These are phyloP conservation scores for Psilopsiagon aurifrons DNA, from an alignment of 2,113 vertebrate genomes.

Conservation along the genomic window DNA sequence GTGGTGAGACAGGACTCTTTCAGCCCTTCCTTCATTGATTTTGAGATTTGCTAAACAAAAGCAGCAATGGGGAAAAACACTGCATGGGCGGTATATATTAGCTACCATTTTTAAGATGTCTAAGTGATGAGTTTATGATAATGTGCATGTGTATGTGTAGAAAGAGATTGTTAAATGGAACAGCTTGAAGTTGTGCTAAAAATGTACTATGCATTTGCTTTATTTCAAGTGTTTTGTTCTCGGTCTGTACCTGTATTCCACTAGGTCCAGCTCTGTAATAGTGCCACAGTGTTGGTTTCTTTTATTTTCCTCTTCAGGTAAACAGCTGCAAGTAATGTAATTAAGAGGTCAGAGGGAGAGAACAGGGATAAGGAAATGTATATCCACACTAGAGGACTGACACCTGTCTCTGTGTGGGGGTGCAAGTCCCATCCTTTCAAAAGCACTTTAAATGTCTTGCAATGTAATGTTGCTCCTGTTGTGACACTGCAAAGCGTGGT, in stretches of 20 bases:
- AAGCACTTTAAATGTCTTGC: not conserved
- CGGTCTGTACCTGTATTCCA: not conserved
- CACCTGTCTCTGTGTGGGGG: not conserved
- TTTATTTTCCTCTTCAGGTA: not conserved
- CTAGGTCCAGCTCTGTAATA: not conserved
- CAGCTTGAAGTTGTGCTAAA: not conserved
- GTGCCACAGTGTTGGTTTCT: not conserved
- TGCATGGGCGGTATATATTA: not conserved
- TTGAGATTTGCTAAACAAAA: not conserved
- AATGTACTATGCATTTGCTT: not conserved
- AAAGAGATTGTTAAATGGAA: not conserved
- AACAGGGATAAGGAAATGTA: not conserved
- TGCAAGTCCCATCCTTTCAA: not conserved
- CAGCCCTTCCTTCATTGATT: fast-evolving
- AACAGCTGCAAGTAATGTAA: not conserved
- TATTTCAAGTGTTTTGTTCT: not conserved
- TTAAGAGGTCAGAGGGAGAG: not conserved
- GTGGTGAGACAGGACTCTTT: not conserved
- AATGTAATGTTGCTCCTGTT: not conserved
- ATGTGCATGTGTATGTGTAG: no score
- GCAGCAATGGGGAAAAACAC: not conserved
- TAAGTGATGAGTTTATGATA: not conserved
- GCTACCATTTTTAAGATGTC: not conserved
- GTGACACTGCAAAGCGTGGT: not conserved
- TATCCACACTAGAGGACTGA: not conserved